Percentiles rank a stretch among this genome's conserved stretches.
phyloP scores from a whole-genome alignment of 1,140 invertebrate genomes.

The Nephila pilipes region DNA sequence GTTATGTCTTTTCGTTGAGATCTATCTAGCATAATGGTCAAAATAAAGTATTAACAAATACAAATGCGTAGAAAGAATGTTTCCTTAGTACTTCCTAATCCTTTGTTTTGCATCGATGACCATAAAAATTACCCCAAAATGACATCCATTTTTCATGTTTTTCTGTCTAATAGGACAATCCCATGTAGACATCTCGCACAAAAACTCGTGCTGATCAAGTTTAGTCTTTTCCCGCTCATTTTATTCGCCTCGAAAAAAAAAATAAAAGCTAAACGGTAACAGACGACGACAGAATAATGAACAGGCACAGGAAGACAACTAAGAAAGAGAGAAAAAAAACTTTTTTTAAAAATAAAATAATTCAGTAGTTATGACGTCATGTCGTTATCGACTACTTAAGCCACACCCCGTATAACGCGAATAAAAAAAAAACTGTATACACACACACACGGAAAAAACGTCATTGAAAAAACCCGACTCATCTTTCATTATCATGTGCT shows the following conservation, averaged over 20 bases:
- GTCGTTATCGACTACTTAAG: slow-evolving; percentile 43
- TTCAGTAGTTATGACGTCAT: slow-evolving; percentile 56
- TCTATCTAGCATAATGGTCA: background rate
- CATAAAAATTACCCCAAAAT: background rate
- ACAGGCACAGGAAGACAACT: slow-evolving; percentile 6
- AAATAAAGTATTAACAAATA: background rate
- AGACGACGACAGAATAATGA: slow-evolving; percentile 45
- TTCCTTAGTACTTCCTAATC: background rate
- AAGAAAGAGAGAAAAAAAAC: background rate
- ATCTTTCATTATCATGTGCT: slow-evolving; percentile 42
- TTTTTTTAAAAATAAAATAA: background rate
- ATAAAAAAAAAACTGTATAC: background rate
- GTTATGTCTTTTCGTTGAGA: background rate
- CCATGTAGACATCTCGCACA: background rate
- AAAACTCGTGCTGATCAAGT: background rate
- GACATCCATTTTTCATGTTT: background rate
- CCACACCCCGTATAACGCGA: slow-evolving; percentile 40
- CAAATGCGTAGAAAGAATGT: background rate
- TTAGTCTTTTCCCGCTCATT: background rate
- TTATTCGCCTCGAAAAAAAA: background rate
- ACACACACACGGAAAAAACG: slow-evolving; percentile 14
- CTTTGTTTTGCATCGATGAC: slow-evolving; percentile 13
- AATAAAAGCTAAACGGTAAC: background rate
- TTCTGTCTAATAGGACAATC: background rate
- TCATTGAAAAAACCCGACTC: slow-evolving; percentile 3